These are phyloP conservation scores for Spondyliosoma cantharus DNA, from an alignment of 2,797 vertebrate species.

Conservation along the genomic window DNA sequence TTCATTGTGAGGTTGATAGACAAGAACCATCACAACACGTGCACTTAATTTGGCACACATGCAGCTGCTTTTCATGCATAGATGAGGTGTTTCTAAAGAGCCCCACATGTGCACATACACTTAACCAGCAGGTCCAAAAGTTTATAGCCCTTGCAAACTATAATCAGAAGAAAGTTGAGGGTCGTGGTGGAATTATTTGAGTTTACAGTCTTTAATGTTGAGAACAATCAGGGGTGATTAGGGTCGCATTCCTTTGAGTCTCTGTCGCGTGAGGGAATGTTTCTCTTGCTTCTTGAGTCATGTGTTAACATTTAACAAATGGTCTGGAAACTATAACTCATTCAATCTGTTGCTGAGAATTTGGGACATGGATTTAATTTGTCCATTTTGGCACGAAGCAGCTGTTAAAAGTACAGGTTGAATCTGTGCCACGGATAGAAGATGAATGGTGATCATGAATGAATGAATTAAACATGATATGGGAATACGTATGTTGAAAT, in stretches of 20 bases:
- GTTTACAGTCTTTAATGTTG: conserved; percentile 17
- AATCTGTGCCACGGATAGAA: neutral
- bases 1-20: conserved; percentile 45
- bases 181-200: conserved; percentile 20
- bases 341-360: conserved; percentile 43
- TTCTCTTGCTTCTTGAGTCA: conserved; percentile 58
- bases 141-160: conserved; percentile 3
- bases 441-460: conserved; percentile 38
- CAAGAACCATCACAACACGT: conserved; percentile 53
- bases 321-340: conserved; percentile 47
- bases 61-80: conserved; percentile 36
- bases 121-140: conserved; percentile 21
- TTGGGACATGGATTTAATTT: conserved; percentile 30
- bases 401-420: neutral
- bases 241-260: conserved; percentile 62
- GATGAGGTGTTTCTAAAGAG: conserved; percentile 43
- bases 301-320: conserved; percentile 75
- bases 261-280: conserved; percentile 51
- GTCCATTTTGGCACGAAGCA: conserved; percentile 6
- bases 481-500: neutral
- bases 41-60: conserved; percentile 60
- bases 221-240: conserved; percentile 56
- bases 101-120: conserved; percentile 35
- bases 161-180: conserved; percentile 7
- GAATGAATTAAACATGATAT: neutral